Evolutionary conservation across 2,797 vertebrate genomes (phyloP), one percentile per base, ranked within the genome.

Genomic region (Pseudotriccus pelzelni): DNA sequence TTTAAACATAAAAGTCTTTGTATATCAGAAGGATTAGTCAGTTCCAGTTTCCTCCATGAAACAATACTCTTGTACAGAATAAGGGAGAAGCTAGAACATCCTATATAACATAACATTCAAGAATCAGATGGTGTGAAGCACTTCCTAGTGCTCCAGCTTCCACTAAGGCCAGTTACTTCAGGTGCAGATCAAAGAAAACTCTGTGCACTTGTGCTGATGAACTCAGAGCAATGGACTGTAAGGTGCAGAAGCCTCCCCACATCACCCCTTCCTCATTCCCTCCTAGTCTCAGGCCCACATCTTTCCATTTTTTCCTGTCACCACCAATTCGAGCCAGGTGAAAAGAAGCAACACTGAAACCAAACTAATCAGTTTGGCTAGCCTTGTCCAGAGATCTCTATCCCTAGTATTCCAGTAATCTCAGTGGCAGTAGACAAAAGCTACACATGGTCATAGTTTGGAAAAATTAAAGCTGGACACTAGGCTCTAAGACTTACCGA

Each of bases 401-500:
- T 24, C 9, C 64, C 21, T 10, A 59, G 20, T 30, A 49, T 24
- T 63, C 24, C 0, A 1, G 17, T 14, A 77, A 4, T 43, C 49
- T 63, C 30, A 20, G 39, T 47, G 36, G n/a, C 63, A 75, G 41
- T 2, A 75, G 27, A 60, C 41, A 50, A 60, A 62, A 80, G 37
- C n/a, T 70, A 60, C 17, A 58, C 14, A 8, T 2, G 4, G 56
- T 18, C 30, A 44, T 9, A 75, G 21, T 18, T 46, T 56, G 11
- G 16, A 83, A 77, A 80, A 87, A 28, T 22, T 34, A 66, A 72
- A 70, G 50, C 18, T 58, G 34, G 12, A 66, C 39, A 63, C 21
- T 3, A 17, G 12, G 4, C 24, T 73, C 8, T 20, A 82, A 76
- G 84, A 97, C 98, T 98, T 97, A 99, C 99, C 73, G 98, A 98